phyloP scores from a whole-genome alignment of 2,113 vertebrate species.

The Bufo gargarizans region DNA sequence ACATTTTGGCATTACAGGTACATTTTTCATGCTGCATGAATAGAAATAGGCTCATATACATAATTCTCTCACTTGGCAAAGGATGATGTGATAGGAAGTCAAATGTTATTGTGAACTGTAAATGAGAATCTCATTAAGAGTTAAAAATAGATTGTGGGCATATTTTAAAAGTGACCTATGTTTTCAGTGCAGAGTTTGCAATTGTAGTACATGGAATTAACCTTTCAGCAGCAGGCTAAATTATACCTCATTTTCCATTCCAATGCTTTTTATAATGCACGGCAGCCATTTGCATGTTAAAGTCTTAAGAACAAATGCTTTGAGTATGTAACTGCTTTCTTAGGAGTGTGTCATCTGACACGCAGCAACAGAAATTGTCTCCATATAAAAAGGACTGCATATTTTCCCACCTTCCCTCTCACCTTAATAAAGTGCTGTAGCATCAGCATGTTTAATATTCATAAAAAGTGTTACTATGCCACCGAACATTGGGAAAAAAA shows the following conservation, averaged over 20 bases:
- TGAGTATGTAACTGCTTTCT: constrained; percentile 30
- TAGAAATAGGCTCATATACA: constrained; percentile 55
- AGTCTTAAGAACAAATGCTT: constrained; percentile 48
- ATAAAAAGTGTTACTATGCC: constrained; percentile 49
- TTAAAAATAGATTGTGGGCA: constrained; percentile 50
- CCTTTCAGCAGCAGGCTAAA: constrained; percentile 53
- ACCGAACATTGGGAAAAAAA: constrained; percentile 38
- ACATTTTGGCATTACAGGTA: constrained; percentile 20
- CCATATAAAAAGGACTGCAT: constrained; percentile 27
- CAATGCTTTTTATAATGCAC: constrained; percentile 46
- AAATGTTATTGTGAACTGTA: constrained; percentile 57
- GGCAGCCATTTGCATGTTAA: constrained; percentile 38
- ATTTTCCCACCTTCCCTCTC: constrained; percentile 46
- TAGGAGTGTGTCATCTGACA: constrained; percentile 40
- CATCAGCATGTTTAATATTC: constrained; percentile 52
- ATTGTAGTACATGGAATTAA: constrained; percentile 56
- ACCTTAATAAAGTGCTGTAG: constrained; percentile 48
- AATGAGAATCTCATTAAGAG: constrained; percentile 58
- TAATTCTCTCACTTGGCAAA: constrained; percentile 39
- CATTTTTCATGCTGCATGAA: constrained; percentile 38
- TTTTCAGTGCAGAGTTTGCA: constrained; percentile 51
- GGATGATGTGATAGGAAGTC: constrained; percentile 50
- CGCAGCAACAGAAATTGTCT: not conserved
- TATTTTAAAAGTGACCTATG: constrained; percentile 53
- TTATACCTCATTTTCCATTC: constrained; percentile 50